Percentiles rank a stretch among this genome's conserved stretches.
phyloP scores from a whole-genome alignment of 2,797 vertebrate genomes.

The Helicolenus hilgendorfi region DNA sequence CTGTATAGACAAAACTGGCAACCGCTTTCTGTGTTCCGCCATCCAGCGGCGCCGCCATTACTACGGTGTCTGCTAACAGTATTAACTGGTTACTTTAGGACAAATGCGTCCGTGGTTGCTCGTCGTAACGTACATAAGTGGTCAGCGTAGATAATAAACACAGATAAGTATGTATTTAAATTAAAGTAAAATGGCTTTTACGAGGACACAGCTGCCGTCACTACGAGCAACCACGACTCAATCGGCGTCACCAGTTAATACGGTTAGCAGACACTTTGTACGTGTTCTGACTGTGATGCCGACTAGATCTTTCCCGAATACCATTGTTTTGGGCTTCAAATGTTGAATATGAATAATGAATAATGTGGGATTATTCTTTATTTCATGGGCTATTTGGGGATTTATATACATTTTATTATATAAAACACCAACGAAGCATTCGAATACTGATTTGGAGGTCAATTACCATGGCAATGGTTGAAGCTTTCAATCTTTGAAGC shows the following conservation, averaged over 20 bases:
- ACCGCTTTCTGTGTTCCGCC: not conserved
- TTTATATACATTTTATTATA: not conserved
- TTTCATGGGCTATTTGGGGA: not conserved
- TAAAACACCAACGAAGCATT: not conserved
- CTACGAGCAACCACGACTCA: no score
- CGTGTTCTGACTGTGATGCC: no score
- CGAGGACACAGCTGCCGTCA: not conserved
- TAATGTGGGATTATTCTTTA: no score
- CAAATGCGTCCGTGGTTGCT: not conserved
- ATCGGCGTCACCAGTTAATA: no score
- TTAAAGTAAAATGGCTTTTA: not conserved
- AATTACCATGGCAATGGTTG: rapidly evolving
- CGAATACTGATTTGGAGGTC: not conserved
- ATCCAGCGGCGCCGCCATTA: not conserved
- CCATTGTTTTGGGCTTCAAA: no score
- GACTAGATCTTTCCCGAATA: no score
- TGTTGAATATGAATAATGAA: no score
- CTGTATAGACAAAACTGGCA: not conserved
- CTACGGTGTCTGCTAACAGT: not conserved
- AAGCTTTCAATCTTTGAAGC: not conserved
- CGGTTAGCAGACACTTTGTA: no score
- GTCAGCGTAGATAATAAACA: not conserved
- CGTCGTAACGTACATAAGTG: not conserved
- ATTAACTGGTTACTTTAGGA: not conserved
- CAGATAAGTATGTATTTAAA: not conserved